These are phyloP conservation scores for Drosophila pachea DNA, from an alignment of 1,140 invertebrate genomes.

Conservation along the genomic window DNA sequence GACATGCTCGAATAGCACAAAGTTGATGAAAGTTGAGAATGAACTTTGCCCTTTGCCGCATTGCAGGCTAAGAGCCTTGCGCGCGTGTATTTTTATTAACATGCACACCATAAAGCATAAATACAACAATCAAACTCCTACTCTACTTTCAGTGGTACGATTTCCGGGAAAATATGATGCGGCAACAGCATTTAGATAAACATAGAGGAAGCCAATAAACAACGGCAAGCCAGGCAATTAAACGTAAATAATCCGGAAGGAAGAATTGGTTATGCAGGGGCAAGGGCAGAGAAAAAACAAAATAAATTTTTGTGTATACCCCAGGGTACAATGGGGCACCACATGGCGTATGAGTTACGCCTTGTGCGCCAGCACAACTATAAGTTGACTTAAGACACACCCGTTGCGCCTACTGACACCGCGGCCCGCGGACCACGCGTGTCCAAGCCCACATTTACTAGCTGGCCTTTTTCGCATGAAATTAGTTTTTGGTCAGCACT, in stretches of 20 bases:
- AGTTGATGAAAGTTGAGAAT: too few relatives aligned
- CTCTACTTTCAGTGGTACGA: constrained; percentile 27
- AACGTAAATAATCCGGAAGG: constrained; percentile 47
- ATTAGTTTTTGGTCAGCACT: constrained; percentile 84
- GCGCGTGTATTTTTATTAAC: constrained; percentile 40
- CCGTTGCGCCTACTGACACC: not conserved
- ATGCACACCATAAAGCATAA: constrained; percentile 49
- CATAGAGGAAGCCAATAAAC: constrained; percentile 36
- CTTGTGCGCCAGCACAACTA: not conserved
- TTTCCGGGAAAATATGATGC: constrained; percentile 38
- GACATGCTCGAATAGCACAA: not conserved
- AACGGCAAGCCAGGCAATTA: constrained; percentile 50
- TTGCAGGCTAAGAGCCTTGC: not conserved
- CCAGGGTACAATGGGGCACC: constrained; percentile 36
- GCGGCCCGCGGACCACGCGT: constrained; percentile 7
- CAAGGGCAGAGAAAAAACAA: constrained; percentile 10
- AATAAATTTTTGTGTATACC: constrained; percentile 48
- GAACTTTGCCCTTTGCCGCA: constrained; percentile 48
- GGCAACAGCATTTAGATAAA: constrained; percentile 42
- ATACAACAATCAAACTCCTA: constrained; percentile 7
- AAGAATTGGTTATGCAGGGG: constrained; percentile 1
- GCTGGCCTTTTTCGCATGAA: constrained; percentile 74
- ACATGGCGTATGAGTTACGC: constrained; percentile 47
- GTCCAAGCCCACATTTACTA: constrained; percentile 38
- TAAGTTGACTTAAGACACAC: constrained; percentile 50